Evolutionary conservation across 2,888 invertebrate genomes (phyloP).

Genomic region (Pedicia rivosa): DNA sequence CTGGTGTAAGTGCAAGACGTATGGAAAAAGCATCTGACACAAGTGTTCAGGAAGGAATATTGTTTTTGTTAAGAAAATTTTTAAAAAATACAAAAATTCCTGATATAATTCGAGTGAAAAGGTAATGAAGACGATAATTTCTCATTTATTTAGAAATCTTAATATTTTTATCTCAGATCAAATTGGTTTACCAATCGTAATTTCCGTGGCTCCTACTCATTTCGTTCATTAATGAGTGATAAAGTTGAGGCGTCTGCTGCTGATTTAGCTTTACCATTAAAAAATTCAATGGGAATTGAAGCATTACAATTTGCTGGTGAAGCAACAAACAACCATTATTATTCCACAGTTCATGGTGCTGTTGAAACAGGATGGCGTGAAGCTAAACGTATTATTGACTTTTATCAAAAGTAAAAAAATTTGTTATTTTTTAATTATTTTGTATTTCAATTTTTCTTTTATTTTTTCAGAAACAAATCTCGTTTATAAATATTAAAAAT

Average conservation of each 20-base stretch:
- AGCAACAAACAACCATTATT: constrained; percentile 45
- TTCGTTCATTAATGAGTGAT: constrained; percentile 39
- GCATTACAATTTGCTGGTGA: constrained; percentile 51
- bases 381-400: constrained; percentile 39
- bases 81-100: constrained; percentile 23
- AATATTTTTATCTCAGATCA: constrained; percentile 32
- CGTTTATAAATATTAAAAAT: constrained; percentile 4
- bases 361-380: constrained; percentile 58
- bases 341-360: constrained; percentile 55
- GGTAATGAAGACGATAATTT: constrained; percentile 9
- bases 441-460: constrained; percentile 2
- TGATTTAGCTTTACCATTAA: constrained; percentile 38
- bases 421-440: constrained; percentile 3
- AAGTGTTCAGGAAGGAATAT: constrained; percentile 24
- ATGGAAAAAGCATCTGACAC: constrained; percentile 43
- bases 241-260: constrained; percentile 35
- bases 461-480: constrained; percentile 7
- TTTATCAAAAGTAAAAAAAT: constrained; percentile 17
- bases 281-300: constrained; percentile 27
- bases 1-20: constrained; percentile 40
- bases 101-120: constrained; percentile 17
- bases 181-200: constrained; percentile 46
- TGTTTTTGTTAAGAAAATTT: constrained; percentile 26
- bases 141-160: not conserved
- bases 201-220: constrained; percentile 48